phyloP scores from a whole-genome alignment of 2,113 vertebrate species.

The Nannobrachium achirus region DNA sequence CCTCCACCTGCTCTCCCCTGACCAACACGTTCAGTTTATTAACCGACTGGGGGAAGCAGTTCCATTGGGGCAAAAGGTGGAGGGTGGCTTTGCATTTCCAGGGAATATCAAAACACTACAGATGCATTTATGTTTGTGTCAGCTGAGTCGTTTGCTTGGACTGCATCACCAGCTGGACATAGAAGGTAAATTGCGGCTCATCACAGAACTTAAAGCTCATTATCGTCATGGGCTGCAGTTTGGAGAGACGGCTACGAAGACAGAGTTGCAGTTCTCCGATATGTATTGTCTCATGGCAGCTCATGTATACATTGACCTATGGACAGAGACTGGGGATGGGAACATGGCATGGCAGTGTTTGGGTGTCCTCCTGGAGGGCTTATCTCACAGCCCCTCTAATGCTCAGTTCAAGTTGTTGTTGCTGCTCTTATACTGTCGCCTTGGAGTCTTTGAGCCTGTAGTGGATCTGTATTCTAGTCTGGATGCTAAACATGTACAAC shows the following conservation, averaged over 20 bases:
- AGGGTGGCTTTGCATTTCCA: conserved; percentile 82
- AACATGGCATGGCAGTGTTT: conserved; percentile 87
- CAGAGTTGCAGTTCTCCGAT: conserved; percentile 95
- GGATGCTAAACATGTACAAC: conserved; percentile 97
- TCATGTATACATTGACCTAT: conserved; percentile 92
- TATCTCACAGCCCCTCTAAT: conserved; percentile 89
- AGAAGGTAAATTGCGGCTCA: conserved; percentile 83
- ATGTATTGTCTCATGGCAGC: conserved; percentile 96
- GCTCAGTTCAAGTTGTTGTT: conserved; percentile 98
- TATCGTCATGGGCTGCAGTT: conserved; percentile 93
- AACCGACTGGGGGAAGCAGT: conserved; percentile 88
- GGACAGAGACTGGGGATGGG: conserved; percentile 90
- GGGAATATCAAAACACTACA: conserved; percentile 89
- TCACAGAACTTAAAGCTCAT: conserved; percentile 87
- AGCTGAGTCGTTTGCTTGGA: conserved; percentile 89
- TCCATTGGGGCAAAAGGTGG: conserved; percentile 78
- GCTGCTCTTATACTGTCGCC: conserved; percentile 92
- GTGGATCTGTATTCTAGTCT: conserved; percentile 96
- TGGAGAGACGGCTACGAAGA: conserved; percentile 91
- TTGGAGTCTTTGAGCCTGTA: conserved; percentile 95
- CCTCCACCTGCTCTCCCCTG: conserved; percentile 86
- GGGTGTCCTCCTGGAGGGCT: conserved; percentile 88
- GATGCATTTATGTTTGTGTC: conserved; percentile 92
- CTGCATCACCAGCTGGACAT: conserved; percentile 86
- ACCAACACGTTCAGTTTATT: conserved; percentile 90